Evolutionary conservation across 2,888 invertebrate species (phyloP), one percentile per base, ranked within the genome.

Genomic region (Aricia artaxerxes): DNA sequence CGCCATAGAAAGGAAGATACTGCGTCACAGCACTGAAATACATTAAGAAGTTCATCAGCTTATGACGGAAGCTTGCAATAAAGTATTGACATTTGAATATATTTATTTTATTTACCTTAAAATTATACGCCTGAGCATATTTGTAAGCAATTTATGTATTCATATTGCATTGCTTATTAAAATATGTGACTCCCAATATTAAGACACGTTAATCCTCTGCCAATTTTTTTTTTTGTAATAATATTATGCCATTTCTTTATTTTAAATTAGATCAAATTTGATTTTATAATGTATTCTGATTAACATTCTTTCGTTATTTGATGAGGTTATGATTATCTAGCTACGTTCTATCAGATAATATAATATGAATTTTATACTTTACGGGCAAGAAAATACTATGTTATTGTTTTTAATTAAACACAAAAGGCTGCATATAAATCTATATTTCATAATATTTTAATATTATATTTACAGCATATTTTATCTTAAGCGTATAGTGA

Each of bases 1-100:
- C 97, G 1, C 97, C 97, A 85, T 97, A 97, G 88, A 96, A 97
- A 16, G 97, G 96, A 69, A 96, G 86, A 79, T 92, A 94, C 83
- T 91, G 90, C 78, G 89, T 86, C 75, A 90, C 85, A 80, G 85
- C 87, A 81, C 93, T 93, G 87, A 75, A 82, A 76, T 53, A 35
- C 64, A 77, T 35, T 35, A 69, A 13, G 9, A 13, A 69, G 4
- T 57, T 57, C 49, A 9, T 49, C 9, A 49, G 49, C 9, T 16
- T 57, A 53, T 13, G 53, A 53, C 53, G 4, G 4, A 53, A 13
- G 0, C 13, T 53, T 1, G 13, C 4, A 13, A 53, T 13, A 53
- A 13, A 4, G 53, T 11, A 3, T 53, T 53, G 13, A 53, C 11
- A 53, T 53, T 53, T 13, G 1, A 53, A 53, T 24, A 24, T 24